Base-by-base conservation (phyloP, 2,797 vertebrate species). In the Notolabrus celidotus region DNA sequence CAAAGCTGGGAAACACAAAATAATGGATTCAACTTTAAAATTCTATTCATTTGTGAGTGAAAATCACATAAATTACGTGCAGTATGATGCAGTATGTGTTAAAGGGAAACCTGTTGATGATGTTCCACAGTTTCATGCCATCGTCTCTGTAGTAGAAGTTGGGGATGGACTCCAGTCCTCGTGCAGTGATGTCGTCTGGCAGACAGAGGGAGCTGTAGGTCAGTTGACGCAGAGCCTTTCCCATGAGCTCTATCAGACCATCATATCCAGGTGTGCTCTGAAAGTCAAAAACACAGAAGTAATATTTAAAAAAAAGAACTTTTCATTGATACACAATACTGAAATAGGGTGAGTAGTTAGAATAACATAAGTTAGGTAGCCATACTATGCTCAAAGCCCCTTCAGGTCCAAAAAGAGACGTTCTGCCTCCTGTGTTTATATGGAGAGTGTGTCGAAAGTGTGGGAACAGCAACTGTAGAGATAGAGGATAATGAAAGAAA, bases 81-180 rank as follows among this genome's bases (percentile, higher is more conserved):
- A n/a, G n/a, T n/a, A n/a, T n/a, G n/a, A n/a, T n/a, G n/a, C n/a
- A 2, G 5, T 0, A 25, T 25, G 7, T 7, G 2, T 29, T 10
- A 11, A 19, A 29, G 5, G 5, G 1, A 45, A 41, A 95, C 94
- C 88, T 90, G 59, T 90, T 79, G 63, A 95, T 91, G 1, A 92
- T 84, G 2, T 54, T 70, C 94, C 95, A 96, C 80, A 95, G 85
- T 0, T 79, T 89, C 77, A 95, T 59, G 15, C 91, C 91, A 10
- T 96, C 94, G 0, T 96, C 94, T 3, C 94, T 93, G 83, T 94
- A 96, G 69, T 95, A 91, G 81, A 90, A 96, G 49, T 91, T 82
- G 0, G 94, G 94, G 59, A 95, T 49, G 0, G 89, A 83, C 67
- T 93, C 84, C 16, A 96, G 88, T 2, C 93, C 94, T 8, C 93